Evolutionary conservation across 2,888 invertebrate species (phyloP), one percentile per base, ranked within the genome.

Genomic region (Xanthia togata): DNA sequence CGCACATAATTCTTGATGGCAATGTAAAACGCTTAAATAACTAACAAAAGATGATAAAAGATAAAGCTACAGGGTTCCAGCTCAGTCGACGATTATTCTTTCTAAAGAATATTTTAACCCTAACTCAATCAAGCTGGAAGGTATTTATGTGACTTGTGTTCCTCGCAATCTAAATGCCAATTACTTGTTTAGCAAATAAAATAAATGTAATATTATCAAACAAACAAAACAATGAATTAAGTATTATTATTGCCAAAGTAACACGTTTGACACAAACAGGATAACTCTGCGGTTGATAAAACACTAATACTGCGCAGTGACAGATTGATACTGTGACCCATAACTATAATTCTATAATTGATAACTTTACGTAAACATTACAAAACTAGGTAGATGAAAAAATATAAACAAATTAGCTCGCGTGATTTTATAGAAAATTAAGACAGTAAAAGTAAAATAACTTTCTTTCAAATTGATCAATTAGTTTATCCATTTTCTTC

Each of bases 251-350:
- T 62, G 41, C 23, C 31, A 44, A 72, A 78, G 55, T 57, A 62
- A 60, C 63, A 60, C 57, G 74, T 79, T 71, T 69, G 63, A 38
- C 71, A 79, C n/a, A 84, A 82, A 82, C 80, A 82, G 82, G 82
- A 82, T 82, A 82, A 84, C 55, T 71, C 38, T 31, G 68, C 41
- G 68, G 70, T 60, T 64, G 82, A 82, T 82, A 82, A 71, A 41
- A 26, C 14, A n/a, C 11, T n/a, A 65, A 81, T 63, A 73, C 65
- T 79, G 53, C 81, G 84, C 74, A 84, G n/a, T 55, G 70, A 47
- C 74, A 60, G 67, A 73, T 64, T 67, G 59, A 63, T 83, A 79
- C n/a, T 11, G 35, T 23, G 55, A 31, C 50, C 26, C n/a, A 31
- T 17, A 38, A 57, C 55, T 68, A 62, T 68, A 67, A 62, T 70